phyloP scores from a whole-genome alignment of 2,888 invertebrate species.

The Lomographa bimaculata region DNA sequence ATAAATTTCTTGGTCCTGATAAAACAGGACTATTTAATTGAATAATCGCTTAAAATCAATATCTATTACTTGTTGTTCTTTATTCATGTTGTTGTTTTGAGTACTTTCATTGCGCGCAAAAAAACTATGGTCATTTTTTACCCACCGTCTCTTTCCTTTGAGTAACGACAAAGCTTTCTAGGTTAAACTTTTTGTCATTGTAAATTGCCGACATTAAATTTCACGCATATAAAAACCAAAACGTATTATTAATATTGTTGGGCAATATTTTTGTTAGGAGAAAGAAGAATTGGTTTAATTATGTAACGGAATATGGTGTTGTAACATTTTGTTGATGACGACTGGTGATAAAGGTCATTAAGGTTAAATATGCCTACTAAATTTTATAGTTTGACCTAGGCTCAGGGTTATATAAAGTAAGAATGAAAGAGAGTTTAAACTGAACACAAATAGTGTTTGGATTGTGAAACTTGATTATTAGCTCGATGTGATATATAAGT shows the following conservation, averaged over 20 bases:
- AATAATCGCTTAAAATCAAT: too few species aligned
- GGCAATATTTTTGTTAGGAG: conserved; percentile 14
- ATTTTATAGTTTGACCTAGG: too few species aligned
- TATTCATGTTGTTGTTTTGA: conserved; percentile 4
- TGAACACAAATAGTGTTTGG: too few species aligned
- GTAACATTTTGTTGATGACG: conserved; percentile 12
- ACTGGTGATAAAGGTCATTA: conserved; percentile 1
- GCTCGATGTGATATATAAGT: too few species aligned
- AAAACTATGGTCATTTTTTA: conserved; percentile 17
- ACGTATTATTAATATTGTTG: too few species aligned
- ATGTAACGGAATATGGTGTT: conserved; percentile 8
- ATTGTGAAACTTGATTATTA: too few species aligned
- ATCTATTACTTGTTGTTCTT: too few species aligned
- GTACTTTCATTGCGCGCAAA: conserved; percentile 25
- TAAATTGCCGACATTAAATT: conserved; percentile 20
- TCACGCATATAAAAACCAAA: conserved; percentile 13
- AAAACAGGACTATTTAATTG: too few species aligned
- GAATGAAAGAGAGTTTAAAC: too few species aligned
- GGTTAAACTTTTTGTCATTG: conserved; percentile 24
- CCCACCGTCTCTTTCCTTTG: conserved; percentile 11
- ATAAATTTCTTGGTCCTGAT: too few species aligned
- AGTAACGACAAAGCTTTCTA: conserved; percentile 21
- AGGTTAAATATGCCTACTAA: too few species aligned
- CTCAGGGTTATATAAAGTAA: too few species aligned
- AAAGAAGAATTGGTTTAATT: conserved; percentile 15